Evolutionary conservation across 2,113 vertebrate species (phyloP).

Genomic region (Pontoporia blainvillei): DNA sequence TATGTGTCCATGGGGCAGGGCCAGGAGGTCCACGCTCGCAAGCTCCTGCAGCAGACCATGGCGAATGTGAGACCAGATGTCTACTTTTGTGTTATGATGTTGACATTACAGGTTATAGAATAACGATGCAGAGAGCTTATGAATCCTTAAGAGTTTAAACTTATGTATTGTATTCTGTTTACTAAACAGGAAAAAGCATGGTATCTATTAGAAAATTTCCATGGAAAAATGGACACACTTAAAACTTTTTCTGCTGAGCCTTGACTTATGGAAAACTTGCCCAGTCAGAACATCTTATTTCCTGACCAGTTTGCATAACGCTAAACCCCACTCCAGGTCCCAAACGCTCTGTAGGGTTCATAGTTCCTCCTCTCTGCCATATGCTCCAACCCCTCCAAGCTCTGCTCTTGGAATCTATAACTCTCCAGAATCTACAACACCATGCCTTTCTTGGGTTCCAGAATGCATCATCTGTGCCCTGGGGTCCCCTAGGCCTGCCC

Average conservation of each 20-base stretch:
- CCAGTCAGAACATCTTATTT: neutral
- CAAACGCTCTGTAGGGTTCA: neutral
- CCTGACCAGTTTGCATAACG: neutral
- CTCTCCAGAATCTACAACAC: neutral
- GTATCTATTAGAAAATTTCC: neutral
- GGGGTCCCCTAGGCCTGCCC: neutral
- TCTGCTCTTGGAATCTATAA: neutral
- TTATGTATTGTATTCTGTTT: neutral
- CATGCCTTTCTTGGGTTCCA: constrained; percentile 48
- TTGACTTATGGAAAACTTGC: neutral
- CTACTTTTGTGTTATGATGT: neutral
- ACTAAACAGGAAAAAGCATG: neutral
- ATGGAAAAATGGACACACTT: neutral
- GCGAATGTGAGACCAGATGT: constrained; percentile 83
- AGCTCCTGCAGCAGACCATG: constrained; percentile 93
- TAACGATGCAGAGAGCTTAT: neutral
- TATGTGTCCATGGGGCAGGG: constrained; percentile 98
- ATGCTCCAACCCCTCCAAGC: neutral
- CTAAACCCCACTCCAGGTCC: neutral
- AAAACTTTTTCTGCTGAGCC: neutral
- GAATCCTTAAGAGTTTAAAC: neutral
- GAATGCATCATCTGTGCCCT: neutral
- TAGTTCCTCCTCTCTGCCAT: neutral
- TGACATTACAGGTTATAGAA: neutral
- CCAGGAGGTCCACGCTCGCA: constrained; percentile 92